phyloP scores from a whole-genome alignment of 2,797 vertebrate genomes.

The Adelosebastes latens region DNA sequence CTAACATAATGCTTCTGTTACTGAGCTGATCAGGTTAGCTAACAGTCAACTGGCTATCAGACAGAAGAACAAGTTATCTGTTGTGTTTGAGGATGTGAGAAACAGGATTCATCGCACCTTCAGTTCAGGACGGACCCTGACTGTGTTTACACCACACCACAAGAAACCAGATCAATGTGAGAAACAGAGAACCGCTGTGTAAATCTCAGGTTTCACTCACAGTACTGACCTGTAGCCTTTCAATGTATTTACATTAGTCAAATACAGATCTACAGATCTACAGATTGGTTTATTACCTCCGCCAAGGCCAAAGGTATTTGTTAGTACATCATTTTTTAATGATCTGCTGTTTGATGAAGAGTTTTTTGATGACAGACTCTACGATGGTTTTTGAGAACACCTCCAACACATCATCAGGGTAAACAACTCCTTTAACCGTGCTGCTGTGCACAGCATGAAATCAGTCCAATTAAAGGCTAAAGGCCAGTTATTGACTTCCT shows the following conservation, averaged over 20 bases:
- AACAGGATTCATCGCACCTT: not conserved
- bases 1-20: not conserved
- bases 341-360: not conserved
- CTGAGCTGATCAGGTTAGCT: conserved; percentile 1
- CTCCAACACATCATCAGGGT: not conserved
- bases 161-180: conserved; percentile 8
- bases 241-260: not conserved
- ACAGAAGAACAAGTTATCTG: not conserved
- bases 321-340: not conserved
- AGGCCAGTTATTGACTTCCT: not conserved
- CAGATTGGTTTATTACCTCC: no score
- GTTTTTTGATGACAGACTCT: not conserved
- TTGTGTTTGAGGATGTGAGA: not conserved
- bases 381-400: not conserved
- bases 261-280: no score
- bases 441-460: not conserved
- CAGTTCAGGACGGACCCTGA: not conserved
- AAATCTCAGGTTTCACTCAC: conserved; percentile 5
- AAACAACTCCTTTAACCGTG: not conserved
- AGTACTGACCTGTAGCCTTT: not conserved
- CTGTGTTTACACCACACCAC: not conserved
- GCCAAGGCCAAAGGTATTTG: no score
- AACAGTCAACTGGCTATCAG: not conserved
- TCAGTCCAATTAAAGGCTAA: not conserved
- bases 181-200: not conserved